A percentile compares a stretch with the other conserved stretches of the same genome.
These are phyloP conservation scores for Colossoma macropomum DNA, from an alignment of 2,113 vertebrate genomes.

Conservation along the genomic window DNA sequence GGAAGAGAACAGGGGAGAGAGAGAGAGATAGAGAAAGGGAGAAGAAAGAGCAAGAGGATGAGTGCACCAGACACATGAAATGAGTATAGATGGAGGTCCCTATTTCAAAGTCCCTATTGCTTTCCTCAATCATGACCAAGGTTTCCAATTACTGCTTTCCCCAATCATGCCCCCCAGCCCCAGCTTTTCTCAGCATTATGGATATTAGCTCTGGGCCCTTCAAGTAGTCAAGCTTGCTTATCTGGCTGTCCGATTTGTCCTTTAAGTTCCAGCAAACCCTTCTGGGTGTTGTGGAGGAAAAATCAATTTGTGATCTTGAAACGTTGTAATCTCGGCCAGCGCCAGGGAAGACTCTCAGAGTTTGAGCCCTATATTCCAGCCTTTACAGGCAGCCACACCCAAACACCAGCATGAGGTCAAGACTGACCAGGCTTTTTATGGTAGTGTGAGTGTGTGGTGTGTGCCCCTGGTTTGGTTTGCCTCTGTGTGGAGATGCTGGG, in stretches of 20 bases:
- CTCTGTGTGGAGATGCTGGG: neutral
- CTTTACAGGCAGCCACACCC: slow-evolving; percentile 6
- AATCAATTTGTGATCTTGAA: slow-evolving; percentile 47
- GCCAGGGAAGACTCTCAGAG: slow-evolving; percentile 12
- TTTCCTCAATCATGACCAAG: slow-evolving; percentile 38
- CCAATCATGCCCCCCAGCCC: slow-evolving; percentile 38
- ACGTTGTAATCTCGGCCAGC: slow-evolving; percentile 36
- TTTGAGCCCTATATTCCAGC: slow-evolving; percentile 17
- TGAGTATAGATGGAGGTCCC: slow-evolving; percentile 27
- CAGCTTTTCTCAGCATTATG: slow-evolving; percentile 43
- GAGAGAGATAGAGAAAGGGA: neutral
- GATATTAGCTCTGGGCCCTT: slow-evolving; percentile 47
- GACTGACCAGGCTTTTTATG: neutral
- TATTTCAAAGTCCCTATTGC: slow-evolving; percentile 22
- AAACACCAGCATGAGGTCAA: slow-evolving; percentile 18
- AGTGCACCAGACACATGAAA: slow-evolving; percentile 29
- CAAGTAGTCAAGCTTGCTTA: slow-evolving; percentile 40
- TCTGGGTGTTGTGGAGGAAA: slow-evolving; percentile 43
- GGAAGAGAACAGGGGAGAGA: slow-evolving; percentile 8
- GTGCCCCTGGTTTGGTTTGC: too few species aligned
- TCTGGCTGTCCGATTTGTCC: slow-evolving; percentile 53
- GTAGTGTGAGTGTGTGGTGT: too few species aligned
- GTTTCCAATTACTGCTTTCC: slow-evolving; percentile 42
- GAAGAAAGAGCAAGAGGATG: slow-evolving; percentile 23
- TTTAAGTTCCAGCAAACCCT: slow-evolving; percentile 33